Base-by-base conservation (phyloP, 2,888 invertebrate species). In the Trachelus stipa region DNA sequence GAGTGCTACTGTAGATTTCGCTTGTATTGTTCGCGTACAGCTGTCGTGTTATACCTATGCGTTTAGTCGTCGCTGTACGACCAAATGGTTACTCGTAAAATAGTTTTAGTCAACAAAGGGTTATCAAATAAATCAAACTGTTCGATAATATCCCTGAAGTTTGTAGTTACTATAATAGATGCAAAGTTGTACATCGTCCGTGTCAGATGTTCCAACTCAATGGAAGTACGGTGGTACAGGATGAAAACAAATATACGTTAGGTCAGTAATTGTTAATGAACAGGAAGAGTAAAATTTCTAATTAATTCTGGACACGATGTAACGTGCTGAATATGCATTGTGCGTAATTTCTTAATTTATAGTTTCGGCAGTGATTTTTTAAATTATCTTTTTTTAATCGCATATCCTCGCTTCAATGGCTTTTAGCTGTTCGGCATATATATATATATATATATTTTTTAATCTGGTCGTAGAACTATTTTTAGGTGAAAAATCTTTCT, bases 401-500 rank as follows among this genome's bases (percentile, higher is more conserved):
- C 56, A 23, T 56, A 23, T 56, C 56, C 56, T 56, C 23, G 56
- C 56, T 23, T 23, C 23, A 56, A 56, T 56, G 56, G 23, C 56
- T 56, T 23, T 15, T 23, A 23, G 56, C 56, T 56, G 23, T 56
- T 9, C 73, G 76, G 81, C 75, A 69, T 75, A 73, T 77, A 78
- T 75, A 81, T 78, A 80, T 79, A 79, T 75, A 80, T 76, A 80
- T 76, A 79, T 31, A 35, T 69, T 34, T 35, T 73, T 56, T 56
- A 34, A 34, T 23, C 31, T 34, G 34, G n/a, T 76, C 68, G 31
- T 34, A 31, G 68, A 73, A 68, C 35, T 68, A 34, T 56, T 69
- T 30, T n/a, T 74, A 40, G 69, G 68, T 73, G 73, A 73, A 30
- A 33, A 68, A 73, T 73, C 23, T 34, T 30, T 9, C 73, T 56